Evolutionary conservation across 2,797 vertebrate genomes (phyloP), one percentile per base, ranked within the genome.

Genomic region (Lagorchestes hirsutus): DNA sequence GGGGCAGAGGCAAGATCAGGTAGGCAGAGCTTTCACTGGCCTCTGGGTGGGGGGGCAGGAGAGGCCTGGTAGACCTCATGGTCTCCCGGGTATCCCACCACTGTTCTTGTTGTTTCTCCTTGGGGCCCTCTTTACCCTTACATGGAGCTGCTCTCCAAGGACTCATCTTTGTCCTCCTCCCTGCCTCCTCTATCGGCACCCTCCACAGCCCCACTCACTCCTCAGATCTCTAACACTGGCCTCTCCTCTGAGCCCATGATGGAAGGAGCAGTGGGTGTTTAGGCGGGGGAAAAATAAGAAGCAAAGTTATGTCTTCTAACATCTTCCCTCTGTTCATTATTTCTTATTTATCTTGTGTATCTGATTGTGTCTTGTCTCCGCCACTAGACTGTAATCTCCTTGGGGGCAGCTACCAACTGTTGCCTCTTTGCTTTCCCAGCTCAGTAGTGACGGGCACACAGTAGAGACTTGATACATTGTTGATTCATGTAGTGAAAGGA

Each of bases 271-370:
- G 59, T 5, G 13, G 31, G 31, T 31, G 4, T 62, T 62, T 62
- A 13, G 29, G 9, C 12, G 4, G 29, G 4, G 62, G 1, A 8
- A 18, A 18, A 22, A 5, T 6, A 18, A 1, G n/a, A 22, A 1
- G 6, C 14, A 18, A 18, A 6, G 34, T 6, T 18, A 22, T 3
- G 16, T 22, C 0, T 46, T 46, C 67, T 4, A 12, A 50, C 4
- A 8, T 10, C 40, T 87, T 87, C 22, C 16, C n/a, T 50, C 22
- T 11, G n/a, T 46, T 11, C 0, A 0, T 46, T 82, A 46, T 27
- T 22, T n/a, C 74, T 8, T 22, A n/a, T n/a, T n/a, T n/a, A 67
- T 40, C 62, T 74, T 16, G 28, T 31, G 31, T 31, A 11, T 59
- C 14, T 34, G 1, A 40, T 9, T 82, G 12, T 46, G 18, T 82